Conservation (phyloP, 2,888 invertebrate species). For the Leptinotarsa rubiginosa region DNA sequence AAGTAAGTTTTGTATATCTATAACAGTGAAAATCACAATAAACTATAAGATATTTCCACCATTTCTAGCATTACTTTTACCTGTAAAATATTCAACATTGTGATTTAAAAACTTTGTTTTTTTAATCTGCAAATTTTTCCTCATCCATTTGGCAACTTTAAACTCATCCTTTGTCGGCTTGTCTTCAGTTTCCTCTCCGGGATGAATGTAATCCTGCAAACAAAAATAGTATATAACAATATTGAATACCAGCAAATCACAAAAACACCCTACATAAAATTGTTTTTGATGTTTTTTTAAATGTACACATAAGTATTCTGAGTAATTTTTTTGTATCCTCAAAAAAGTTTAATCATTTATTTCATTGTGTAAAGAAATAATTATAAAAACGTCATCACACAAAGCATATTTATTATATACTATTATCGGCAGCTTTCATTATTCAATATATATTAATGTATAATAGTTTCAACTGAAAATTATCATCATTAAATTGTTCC, state of each 20-base stretch:
- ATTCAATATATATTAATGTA: too few species aligned
- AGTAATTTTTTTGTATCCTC: too few species aligned
- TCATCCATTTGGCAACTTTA: slow-evolving; percentile 92
- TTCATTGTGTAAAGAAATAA: neutral
- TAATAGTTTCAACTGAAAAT: neutral
- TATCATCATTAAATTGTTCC: neutral
- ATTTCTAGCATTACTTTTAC: slow-evolving; percentile 64
- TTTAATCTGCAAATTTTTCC: slow-evolving; percentile 92
- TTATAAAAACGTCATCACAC: slow-evolving; percentile 7
- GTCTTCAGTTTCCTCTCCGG: slow-evolving; percentile 70
- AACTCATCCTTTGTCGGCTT: slow-evolving; percentile 93
- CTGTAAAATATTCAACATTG: slow-evolving; percentile 96
- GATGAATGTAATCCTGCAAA: slow-evolving; percentile 66
- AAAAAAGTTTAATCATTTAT: too few species aligned
- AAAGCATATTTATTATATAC: neutral
- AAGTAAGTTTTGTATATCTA: too few species aligned
- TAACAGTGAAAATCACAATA: too few species aligned
- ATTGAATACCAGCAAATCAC: neutral
- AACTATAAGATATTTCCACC: too few species aligned
- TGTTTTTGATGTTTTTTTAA: too few species aligned
- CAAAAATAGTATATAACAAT: slow-evolving; percentile 12
- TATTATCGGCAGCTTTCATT: neutral
- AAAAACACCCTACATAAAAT: neutral
- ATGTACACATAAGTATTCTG: too few species aligned
- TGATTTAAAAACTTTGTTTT: slow-evolving; percentile 97